phyloP scores from a whole-genome alignment of 1,140 invertebrate genomes.

The Notospermus geniculatus region DNA sequence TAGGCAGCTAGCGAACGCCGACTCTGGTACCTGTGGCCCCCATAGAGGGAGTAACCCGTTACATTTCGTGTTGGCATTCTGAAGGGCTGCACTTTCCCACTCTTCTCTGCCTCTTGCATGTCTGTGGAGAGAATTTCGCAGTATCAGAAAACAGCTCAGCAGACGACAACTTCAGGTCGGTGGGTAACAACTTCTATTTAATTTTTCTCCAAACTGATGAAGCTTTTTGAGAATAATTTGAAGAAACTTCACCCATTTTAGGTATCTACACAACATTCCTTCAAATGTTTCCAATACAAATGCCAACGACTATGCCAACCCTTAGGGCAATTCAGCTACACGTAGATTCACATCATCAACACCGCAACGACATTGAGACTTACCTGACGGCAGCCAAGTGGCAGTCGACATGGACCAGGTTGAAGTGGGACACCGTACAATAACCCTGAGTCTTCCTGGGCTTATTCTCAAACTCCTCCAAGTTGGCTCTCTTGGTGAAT shows the following conservation, averaged over 20 bases:
- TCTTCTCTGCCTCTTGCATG: constrained; percentile 79
- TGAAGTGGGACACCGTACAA: constrained; percentile 96
- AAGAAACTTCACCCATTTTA: no score
- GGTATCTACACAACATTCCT: no score
- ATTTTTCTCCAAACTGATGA: no score
- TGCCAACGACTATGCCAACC: no score
- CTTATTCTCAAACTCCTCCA: constrained; percentile 92
- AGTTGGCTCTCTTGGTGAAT: constrained; percentile 90
- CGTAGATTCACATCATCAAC: no score
- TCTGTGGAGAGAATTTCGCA: constrained; percentile 44
- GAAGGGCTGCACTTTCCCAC: constrained; percentile 95
- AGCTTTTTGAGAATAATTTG: no score
- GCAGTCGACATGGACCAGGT: constrained; percentile 96
- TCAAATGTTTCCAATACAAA: no score
- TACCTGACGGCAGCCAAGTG: constrained; percentile 91
- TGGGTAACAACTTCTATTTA: no score
- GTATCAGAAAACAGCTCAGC: no score
- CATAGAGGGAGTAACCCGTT: constrained; percentile 94
- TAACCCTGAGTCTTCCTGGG: constrained; percentile 67
- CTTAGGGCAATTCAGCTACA: no score
- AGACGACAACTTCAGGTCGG: no score
- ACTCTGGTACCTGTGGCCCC: constrained; percentile 93
- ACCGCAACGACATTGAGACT: no score
- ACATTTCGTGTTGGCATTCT: constrained; percentile 96
- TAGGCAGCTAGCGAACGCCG: constrained; percentile 88